Base-by-base conservation (phyloP, 2,888 invertebrate genomes). In the Orchesellides sinensis region DNA sequence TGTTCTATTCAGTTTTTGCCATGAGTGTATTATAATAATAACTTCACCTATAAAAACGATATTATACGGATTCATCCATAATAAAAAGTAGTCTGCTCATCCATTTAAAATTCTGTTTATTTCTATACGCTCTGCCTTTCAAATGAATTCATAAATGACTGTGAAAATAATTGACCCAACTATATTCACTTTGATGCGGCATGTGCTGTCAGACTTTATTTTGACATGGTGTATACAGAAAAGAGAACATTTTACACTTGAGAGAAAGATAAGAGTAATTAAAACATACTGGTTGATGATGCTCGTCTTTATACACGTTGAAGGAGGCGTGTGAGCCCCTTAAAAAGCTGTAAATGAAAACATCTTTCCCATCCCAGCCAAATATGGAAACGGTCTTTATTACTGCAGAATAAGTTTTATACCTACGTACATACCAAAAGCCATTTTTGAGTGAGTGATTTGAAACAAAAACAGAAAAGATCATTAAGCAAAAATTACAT, bases 391-490 rank as follows among this genome's bases (percentile, higher is more conserved):
- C 63, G 61, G 59, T 77, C 63, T 69, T 78, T 78, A 78, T 52
- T 45, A 29, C 4, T 32, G 61, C 69, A 32, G 29, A 49, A 68
- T 68, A 52, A 54, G 52, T 54, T 74, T 52, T 65, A n/a, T 25
- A 49, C 49, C 8, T 73, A 52, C 74, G 32, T 49, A 68, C 40
- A 72, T 74, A 54, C 47, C 63, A 63, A 32, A 68, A 40, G n/a
- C n/a, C n/a, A n/a, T n/a, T n/a, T n/a, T n/a, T n/a, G n/a, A n/a
- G n/a, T n/a, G n/a, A n/a, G n/a, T 56, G 45, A 69, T 69, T 63
- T 69, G 49, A 78, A 78, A 78, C 49, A 69, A 78, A 78, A 78
- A 78, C 78, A 78, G 78, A 78, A 78, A 61, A 47, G 78, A 63
- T 69, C 78, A 69, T 69, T 69, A 78, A 78, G 49, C 40, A n/a